These are phyloP conservation scores for Baryphthengus martii DNA, from an alignment of 2,113 vertebrate genomes.

Conservation along the genomic window DNA sequence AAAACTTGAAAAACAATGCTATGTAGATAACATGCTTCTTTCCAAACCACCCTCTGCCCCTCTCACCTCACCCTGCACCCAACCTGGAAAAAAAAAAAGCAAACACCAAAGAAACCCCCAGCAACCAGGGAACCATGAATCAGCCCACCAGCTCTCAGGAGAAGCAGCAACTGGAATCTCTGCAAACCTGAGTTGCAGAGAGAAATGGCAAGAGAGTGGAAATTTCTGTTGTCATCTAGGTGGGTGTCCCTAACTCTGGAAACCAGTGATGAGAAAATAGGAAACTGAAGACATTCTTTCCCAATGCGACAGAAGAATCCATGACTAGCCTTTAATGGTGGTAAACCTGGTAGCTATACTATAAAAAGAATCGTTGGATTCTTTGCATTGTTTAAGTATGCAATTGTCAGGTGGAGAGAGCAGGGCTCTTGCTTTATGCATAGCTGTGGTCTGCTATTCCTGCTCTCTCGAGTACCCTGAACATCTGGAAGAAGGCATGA, in stretches of 20 bases:
- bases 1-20: neutral
- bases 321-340: neutral
- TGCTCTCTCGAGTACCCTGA: neutral
- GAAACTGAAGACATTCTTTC: neutral
- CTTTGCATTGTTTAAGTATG: neutral
- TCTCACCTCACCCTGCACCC: too few species aligned
- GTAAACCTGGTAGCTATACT: neutral
- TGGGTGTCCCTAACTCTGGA: neutral
- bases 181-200: neutral
- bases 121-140: neutral
- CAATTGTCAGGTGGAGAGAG: neutral
- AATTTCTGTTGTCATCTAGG: neutral
- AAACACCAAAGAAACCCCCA: too few species aligned
- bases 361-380: neutral
- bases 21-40: neutral
- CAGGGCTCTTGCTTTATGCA: neutral
- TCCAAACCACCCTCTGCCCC: rapidly evolving
- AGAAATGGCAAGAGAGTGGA: neutral
- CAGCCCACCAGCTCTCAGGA: neutral
- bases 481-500: neutral
- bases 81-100: neutral
- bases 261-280: neutral
- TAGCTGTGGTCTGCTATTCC: neutral
- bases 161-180: neutral
- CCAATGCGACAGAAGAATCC: neutral